Percentiles rank a stretch among this genome's conserved stretches.
Evolutionary conservation across 2,113 vertebrate species (phyloP).

Genomic region (Tyto alba): DNA sequence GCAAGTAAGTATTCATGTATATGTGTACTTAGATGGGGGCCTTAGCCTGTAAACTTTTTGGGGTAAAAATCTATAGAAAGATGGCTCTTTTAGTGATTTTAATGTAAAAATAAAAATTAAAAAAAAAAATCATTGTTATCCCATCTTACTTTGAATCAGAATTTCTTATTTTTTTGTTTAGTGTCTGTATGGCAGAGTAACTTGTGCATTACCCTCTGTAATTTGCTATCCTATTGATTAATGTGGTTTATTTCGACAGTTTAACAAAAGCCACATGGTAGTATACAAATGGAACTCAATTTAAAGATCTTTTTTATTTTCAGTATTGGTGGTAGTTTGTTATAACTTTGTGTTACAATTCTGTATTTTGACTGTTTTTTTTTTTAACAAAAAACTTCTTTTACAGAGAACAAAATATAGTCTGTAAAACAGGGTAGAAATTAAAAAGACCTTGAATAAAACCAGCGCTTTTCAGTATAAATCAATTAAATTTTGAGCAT

Average conservation of each 20-base stretch:
- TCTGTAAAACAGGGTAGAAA: neutral
- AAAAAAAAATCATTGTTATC: neutral
- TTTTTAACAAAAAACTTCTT: neutral
- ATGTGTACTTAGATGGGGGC: neutral
- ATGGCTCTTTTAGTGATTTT: neutral
- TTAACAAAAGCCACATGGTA: neutral
- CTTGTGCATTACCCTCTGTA: neutral
- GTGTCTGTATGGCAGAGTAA: neutral
- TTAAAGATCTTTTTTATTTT: neutral
- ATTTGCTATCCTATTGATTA: neutral
- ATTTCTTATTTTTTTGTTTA: neutral
- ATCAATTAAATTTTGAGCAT: neutral
- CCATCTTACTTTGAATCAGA: neutral
- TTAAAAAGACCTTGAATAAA: neutral
- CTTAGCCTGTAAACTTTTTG: neutral
- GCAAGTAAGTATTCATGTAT: neutral
- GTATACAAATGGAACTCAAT: neutral
- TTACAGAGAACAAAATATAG: neutral
- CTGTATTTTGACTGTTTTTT: neutral
- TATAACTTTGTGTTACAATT: neutral
- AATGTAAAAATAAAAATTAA: neutral
- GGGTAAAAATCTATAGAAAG: neutral
- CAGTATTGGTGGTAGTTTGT: neutral
- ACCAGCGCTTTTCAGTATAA: neutral
- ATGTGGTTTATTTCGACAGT: neutral